phyloP scores from a whole-genome alignment of 2,888 invertebrate genomes.

The Thymelicus acteon region DNA sequence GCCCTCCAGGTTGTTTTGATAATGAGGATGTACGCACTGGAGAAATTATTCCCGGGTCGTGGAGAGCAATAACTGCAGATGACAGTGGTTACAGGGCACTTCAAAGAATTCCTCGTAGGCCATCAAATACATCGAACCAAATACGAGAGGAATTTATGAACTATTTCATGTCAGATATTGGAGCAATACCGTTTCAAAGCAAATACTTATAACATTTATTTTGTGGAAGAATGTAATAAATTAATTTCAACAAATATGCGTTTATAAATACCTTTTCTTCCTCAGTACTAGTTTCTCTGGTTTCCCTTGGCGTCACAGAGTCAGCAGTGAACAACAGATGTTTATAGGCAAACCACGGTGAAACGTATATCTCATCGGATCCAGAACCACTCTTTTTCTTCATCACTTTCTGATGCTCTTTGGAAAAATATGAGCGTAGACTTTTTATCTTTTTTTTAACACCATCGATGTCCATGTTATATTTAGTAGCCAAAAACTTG shows the following conservation, averaged over 20 bases:
- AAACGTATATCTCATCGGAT: too few species aligned
- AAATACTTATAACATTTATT: conserved; percentile 17
- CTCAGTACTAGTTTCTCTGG: conserved; percentile 37
- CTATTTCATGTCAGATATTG: conserved; percentile 40
- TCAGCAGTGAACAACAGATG: conserved; percentile 21
- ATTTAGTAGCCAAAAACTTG: too few species aligned
- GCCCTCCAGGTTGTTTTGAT: too few species aligned
- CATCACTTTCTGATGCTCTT: conserved; percentile 30
- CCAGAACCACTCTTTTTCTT: too few species aligned
- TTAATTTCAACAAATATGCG: conserved; percentile 30
- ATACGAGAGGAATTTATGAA: conserved; percentile 39
- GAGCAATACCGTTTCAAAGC: conserved; percentile 38
- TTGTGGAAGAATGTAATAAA: conserved; percentile 30
- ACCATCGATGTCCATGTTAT: neutral
- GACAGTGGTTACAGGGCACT: conserved; percentile 38
- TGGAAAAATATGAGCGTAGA: conserved; percentile 33
- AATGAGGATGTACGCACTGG: neutral
- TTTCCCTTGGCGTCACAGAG: conserved; percentile 38
- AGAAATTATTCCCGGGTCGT: conserved; percentile 3
- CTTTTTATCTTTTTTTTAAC: conserved; percentile 34
- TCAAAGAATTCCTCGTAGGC: conserved; percentile 31
- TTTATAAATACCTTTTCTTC: conserved; percentile 37
- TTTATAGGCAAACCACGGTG: conserved; percentile 18
- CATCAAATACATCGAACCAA: conserved; percentile 38
- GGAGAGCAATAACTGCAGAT: conserved; percentile 22